A percentile compares a stretch with the other conserved stretches of the same genome.
Conservation (phyloP, 2,113 vertebrate genomes). For the Castor canadensis region DNA sequence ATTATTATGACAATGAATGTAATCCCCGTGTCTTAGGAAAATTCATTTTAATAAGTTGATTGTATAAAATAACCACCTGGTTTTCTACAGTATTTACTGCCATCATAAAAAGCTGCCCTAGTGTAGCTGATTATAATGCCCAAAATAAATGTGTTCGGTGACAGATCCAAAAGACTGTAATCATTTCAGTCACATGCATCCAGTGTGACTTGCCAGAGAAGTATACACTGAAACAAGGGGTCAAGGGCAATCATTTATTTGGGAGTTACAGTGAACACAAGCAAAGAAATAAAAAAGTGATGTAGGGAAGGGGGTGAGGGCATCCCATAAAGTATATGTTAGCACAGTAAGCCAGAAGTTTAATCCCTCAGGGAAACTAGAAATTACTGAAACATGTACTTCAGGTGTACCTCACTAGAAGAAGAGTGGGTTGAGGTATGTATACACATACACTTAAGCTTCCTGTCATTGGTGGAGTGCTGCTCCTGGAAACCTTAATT, state of each 20-base stretch:
- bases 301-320: too few species aligned
- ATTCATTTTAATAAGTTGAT: slow-evolving; percentile 10
- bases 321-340: neutral
- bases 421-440: neutral
- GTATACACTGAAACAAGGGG: neutral
- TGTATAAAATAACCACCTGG: neutral
- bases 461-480: neutral
- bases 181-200: too few species aligned
- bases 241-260: neutral
- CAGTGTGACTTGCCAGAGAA: neutral
- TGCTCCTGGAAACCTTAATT: neutral
- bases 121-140: too few species aligned
- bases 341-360: neutral
- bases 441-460: neutral
- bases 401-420: neutral
- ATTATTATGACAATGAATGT: neutral
- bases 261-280: neutral
- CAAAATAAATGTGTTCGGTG: too few species aligned
- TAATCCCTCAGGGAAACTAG: neutral
- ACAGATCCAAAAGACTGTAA: too few species aligned
- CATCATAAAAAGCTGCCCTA: too few species aligned
- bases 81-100: neutral
- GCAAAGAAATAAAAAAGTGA: neutral
- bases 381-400: neutral
- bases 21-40: neutral